Evolutionary conservation across 2,888 invertebrate species (phyloP), one percentile per base, ranked within the genome.

Genomic region (Mylabris sibirica): DNA sequence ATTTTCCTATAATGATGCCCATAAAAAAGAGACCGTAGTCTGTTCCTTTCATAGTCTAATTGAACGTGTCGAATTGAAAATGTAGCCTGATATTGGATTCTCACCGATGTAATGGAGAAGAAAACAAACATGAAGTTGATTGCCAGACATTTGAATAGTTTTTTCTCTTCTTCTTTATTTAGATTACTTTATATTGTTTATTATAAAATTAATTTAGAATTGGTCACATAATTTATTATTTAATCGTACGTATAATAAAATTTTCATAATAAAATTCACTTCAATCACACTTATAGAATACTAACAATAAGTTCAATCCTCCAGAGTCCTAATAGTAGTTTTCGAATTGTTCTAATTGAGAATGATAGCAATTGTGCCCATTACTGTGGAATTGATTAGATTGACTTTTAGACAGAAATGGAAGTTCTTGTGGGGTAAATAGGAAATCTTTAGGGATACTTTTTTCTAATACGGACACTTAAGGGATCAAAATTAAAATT

Each of bases 311-410:
- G 30, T 53, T 22, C 22, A 53, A 24, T 53, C 5, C 53, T 24
- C 53, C 2, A 24, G 53, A 24, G 53, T 22, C 3, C 20, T 53
- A 12, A 24, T 53, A 53, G 24, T 24, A 53, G 22, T 53, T 53
- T 53, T 53, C 53, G 22, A 24, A 53, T 53, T 53, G 53, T 11
- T 53, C 24, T 53, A 53, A 53, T 53, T 24, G 24, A 24, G 53
- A 53, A 11, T 53, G 22, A 53, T 53, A 14, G 53, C 22, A 53
- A 53, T 53, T 53, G 53, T 20, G 20, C 4, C 49, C 20, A 8
- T 49, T 49, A 9, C 11, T 9, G 20, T 20, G 49, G 20, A 11
- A 49, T 17, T 20, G 49, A 11, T 49, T 49, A 11, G 20, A 49
- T 49, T 49, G 49, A 49, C 20, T 49, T 20, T 49, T 20, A 20